Base-by-base conservation (phyloP, 2,888 invertebrate genomes). In the Heteropelma amictum region DNA sequence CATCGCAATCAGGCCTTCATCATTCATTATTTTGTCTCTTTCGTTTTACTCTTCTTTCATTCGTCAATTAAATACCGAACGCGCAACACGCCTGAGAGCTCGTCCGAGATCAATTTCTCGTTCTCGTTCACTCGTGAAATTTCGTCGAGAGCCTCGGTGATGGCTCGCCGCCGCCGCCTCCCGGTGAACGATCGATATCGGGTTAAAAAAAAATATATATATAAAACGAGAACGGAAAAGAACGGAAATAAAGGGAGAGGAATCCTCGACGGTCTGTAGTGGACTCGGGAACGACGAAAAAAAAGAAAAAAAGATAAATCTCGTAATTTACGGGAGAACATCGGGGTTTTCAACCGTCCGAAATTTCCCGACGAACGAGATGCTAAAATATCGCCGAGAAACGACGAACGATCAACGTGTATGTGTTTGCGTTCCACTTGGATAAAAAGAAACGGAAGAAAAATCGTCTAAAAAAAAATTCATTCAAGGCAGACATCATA, bases 401-500 rank as follows among this genome's bases (percentile, higher is more conserved):
- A 72, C 53, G 28, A 54, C 64, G 71, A 65, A 35, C 69, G 64
- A 70, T 74, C 65, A 42, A 30, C 54, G 49, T 56, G 60, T 74
- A 33, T 69, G 40, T 67, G 49, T 60, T 68, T 69, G 40, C 63
- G 49, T 60, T 68, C 5, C 40, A 64, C 71, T 71, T 70, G 60
- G 60, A 69, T 69, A 73, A 72, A 72, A 72, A 60, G n/a, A n/a
- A n/a, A n/a, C n/a, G n/a, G n/a, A n/a, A n/a, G n/a, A n/a, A n/a
- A n/a, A n/a, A 53, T 30, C 51, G 8, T 54, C 26, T 35, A 54
- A 70, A 70, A 53, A 53, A 35, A 72, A 60, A n/a, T 58, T 77
- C 63, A 58, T 71, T 28, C 65, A 74, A 77, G 71, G 75, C 75
- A 70, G 74, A 74, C 74, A 63, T 64, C 61, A 63, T 49, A 21